Evolutionary conservation across 2,113 vertebrate genomes (phyloP).

Genomic region (Nerophis lumbriciformis): DNA sequence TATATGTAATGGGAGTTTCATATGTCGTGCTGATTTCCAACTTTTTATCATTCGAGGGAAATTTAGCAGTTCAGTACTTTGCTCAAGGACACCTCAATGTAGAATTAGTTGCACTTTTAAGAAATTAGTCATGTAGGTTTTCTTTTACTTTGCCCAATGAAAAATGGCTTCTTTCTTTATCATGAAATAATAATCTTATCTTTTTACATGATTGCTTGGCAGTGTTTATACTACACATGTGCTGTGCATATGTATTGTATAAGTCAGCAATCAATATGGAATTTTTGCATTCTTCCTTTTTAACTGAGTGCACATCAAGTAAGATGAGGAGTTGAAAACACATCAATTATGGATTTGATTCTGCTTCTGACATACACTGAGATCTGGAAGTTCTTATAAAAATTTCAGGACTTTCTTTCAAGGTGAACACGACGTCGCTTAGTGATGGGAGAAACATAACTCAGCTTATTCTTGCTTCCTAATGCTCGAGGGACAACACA

Average conservation of each 20-base stretch:
- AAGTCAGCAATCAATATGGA: background rate
- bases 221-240: too few relatives aligned
- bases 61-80: too few relatives aligned
- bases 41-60: too few relatives aligned
- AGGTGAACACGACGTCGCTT: slow-evolving; percentile 25
- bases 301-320: background rate
- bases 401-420: slow-evolving; percentile 49
- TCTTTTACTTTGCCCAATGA: too few relatives aligned
- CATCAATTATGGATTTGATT: slow-evolving; percentile 61
- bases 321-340: slow-evolving; percentile 20
- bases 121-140: too few relatives aligned
- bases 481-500: background rate
- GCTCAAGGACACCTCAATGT: too few relatives aligned
- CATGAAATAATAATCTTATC: too few relatives aligned
- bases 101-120: too few relatives aligned
- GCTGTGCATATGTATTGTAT: background rate
- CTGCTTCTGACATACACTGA: slow-evolving; percentile 37
- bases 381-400: slow-evolving; percentile 50
- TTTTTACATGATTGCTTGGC: too few relatives aligned
- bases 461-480: slow-evolving; percentile 15
- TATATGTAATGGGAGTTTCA: too few relatives aligned
- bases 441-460: background rate
- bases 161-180: too few relatives aligned
- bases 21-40: too few relatives aligned
- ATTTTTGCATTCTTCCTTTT: background rate